Percentiles rank a stretch among this genome's conserved stretches.
phyloP scores from a whole-genome alignment of 2,797 vertebrate genomes.

The Eulemur albifrons region DNA sequence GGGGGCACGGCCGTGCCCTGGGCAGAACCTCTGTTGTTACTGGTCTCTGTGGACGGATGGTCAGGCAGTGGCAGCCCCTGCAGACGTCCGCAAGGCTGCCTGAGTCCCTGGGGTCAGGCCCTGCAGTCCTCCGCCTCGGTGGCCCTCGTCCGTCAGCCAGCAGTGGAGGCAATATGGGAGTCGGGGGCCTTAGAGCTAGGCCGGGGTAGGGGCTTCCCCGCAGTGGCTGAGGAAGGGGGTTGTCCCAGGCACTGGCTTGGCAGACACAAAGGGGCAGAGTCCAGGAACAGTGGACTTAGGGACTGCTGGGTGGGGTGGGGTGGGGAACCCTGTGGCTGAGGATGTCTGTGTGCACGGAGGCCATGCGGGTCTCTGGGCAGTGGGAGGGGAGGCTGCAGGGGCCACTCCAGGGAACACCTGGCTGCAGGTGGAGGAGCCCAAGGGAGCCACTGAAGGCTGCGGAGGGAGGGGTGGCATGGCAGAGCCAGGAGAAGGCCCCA shows the following conservation, averaged over 20 bases:
- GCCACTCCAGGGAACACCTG: fast-evolving
- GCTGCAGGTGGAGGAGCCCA: neutral
- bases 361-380: fast-evolving
- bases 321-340: neutral
- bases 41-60: fast-evolving
- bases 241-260: neutral
- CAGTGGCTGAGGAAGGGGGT: fast-evolving
- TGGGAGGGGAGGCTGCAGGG: neutral
- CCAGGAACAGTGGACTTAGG: neutral
- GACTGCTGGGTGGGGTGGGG: fast-evolving
- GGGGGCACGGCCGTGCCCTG: fast-evolving
- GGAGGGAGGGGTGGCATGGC: fast-evolving
- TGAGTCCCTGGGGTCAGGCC: neutral
- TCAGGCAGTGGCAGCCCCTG: neutral
- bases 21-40: fast-evolving
- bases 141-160: neutral
- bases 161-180: neutral
- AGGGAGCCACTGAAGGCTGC: neutral
- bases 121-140: fast-evolving
- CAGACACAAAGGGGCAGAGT: neutral
- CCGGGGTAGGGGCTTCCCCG: neutral
- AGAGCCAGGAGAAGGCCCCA: fast-evolving
- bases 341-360: neutral
- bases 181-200: neutral
- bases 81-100: neutral